These are phyloP conservation scores for Oegoconia quadripuncta DNA, from an alignment of 2,888 invertebrate species.

Conservation along the genomic window DNA sequence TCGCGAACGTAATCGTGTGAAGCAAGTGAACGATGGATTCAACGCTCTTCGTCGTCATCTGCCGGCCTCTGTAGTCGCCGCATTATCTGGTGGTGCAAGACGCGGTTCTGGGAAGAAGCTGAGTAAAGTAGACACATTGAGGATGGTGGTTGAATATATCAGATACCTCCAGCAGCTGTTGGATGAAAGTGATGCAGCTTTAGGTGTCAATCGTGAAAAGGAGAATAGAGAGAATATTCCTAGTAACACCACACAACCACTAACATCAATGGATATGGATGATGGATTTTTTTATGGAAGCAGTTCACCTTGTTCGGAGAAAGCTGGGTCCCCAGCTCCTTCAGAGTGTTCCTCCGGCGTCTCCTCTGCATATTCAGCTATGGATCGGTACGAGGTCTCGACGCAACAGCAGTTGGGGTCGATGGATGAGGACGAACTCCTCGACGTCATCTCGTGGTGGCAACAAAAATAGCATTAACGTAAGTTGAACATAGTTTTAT, in stretches of 20 bases:
- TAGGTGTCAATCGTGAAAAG: conserved; percentile 66
- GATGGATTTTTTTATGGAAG: conserved; percentile 72
- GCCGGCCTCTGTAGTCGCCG: conserved; percentile 88
- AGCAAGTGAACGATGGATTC: conserved; percentile 96
- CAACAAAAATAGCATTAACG: conserved; percentile 81
- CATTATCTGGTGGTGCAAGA: conserved; percentile 81
- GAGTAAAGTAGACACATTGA: conserved; percentile 93
- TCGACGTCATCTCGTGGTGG: conserved; percentile 92
- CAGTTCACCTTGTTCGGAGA: conserved; percentile 82
- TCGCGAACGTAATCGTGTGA: conserved; percentile 95
- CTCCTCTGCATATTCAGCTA: conserved; percentile 68
- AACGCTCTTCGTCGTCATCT: conserved; percentile 93
- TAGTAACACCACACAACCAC: conserved; percentile 52
- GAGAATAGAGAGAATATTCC: conserved; percentile 72
- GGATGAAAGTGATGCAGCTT: conserved; percentile 84
- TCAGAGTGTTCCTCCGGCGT: conserved; percentile 83
- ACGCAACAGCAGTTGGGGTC: conserved; percentile 81
- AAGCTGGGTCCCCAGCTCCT: conserved; percentile 86
- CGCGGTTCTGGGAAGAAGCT: conserved; percentile 91
- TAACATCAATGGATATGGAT: conserved; percentile 70
- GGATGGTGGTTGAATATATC: conserved; percentile 95
- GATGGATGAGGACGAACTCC: conserved; percentile 92
- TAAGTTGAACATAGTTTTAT: conserved; percentile 37
- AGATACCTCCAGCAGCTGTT: conserved; percentile 89
- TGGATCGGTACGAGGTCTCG: conserved; percentile 63